Percentiles rank a stretch among this genome's conserved stretches.
These are phyloP conservation scores for Clarias fuscus DNA, from an alignment of 2,797 vertebrate genomes.

Conservation along the genomic window DNA sequence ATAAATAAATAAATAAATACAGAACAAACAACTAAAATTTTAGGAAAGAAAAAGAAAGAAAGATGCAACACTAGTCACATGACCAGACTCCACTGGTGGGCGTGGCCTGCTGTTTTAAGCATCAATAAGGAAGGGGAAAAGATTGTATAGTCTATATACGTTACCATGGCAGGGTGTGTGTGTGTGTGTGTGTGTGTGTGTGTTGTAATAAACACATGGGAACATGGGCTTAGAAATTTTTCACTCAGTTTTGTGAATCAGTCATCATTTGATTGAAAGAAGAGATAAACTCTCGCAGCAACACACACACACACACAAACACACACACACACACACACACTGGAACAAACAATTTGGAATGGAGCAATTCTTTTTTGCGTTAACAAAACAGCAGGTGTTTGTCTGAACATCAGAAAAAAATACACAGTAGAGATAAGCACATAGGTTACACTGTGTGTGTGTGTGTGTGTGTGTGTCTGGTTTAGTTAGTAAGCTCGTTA, in stretches of 20 bases:
- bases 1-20: not conserved
- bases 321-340: not conserved
- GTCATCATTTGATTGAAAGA: not conserved
- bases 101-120: not conserved
- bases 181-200: not conserved
- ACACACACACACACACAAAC: not conserved
- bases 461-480: constrained; percentile 65
- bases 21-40: not conserved
- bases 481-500: constrained; percentile 39
- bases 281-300: not conserved
- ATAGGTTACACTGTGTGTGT: not conserved
- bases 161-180: not conserved
- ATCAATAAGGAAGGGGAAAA: not conserved
- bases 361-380: not conserved
- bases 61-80: not conserved
- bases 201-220: not conserved
- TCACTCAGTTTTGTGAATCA: not conserved
- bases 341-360: not conserved
- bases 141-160: not conserved
- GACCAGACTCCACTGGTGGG: not conserved
- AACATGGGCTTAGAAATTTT: too few species aligned
- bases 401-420: not conserved
- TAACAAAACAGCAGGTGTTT: not conserved
- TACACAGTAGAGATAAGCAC: not conserved
- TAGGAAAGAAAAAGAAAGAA: not conserved